Evolutionary conservation across 92 coral and sea anemone species (phyloP), one percentile per base, ranked within the genome.

Genomic region (Palythoa heliodiscus): DNA sequence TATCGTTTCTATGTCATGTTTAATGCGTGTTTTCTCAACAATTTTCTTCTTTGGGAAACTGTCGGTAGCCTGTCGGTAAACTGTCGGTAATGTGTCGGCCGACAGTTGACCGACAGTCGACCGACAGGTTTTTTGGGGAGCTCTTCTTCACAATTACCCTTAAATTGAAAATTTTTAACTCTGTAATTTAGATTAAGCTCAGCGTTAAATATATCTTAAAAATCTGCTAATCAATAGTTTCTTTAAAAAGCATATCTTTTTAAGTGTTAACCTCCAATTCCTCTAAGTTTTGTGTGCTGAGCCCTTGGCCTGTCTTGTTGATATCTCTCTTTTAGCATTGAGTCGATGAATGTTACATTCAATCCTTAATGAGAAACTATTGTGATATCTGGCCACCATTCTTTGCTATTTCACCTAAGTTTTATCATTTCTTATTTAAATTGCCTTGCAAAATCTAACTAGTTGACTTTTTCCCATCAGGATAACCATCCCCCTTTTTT

Each of bases 381-480:
- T 92, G 84, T 16, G 89, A 87, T 66, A 88, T 88, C 71, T 91
- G 92, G 4, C 92, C 92, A n/a, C 92, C 91, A 69, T 86, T 91
- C 89, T 86, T 89, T 22, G 90, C 94, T 20, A 86, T 61, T 67
- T 93, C 87, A 24, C 95, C 95, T n/a, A n/a, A n/a, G n/a, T n/a
- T 38, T 55, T 82, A 54, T 57, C 82, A 77, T 93, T 93, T 77
- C 55, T 86, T 16, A 90, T 87, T 20, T 83, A 52, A 81, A 84
- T 24, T 71, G 54, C 69, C 88, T 60, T 20, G 90, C 94, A 19
- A 89, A 78, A 16, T 66, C 89, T 11, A 88, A 63, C 94, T 90
- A 92, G 82, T 92, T 92, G 19, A 92, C 93, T 52, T 76, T 89
- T 50, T 83, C 22, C 89, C 95, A 88, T 90, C 93, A 48, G 61